Percentiles rank a stretch among this genome's conserved stretches.
Evolutionary conservation across 1,140 invertebrate species (phyloP).

Genomic region (Sitophilus oryzae): DNA sequence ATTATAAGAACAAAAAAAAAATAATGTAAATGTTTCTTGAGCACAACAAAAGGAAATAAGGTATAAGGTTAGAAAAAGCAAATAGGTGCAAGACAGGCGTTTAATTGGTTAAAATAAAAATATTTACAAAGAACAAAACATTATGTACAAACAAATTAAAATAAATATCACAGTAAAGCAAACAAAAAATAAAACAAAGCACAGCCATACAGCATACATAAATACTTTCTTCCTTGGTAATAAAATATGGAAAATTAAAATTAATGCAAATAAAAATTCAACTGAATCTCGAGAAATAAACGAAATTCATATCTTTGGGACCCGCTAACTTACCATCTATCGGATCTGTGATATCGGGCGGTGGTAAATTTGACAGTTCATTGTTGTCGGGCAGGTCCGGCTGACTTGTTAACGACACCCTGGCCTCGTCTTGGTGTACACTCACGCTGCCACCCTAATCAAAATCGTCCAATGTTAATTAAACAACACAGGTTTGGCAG

Average conservation of each 20-base stretch:
- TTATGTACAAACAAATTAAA: neutral
- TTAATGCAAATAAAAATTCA: neutral
- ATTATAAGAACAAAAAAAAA: too few species aligned
- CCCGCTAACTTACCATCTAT: conserved; percentile 52
- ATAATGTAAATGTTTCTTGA: too few species aligned
- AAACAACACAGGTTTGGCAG: too few species aligned
- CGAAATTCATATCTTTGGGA: neutral
- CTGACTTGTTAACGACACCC: conserved; percentile 46
- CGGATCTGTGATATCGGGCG: conserved; percentile 53
- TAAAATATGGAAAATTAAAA: too few species aligned
- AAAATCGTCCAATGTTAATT: conserved; percentile 7
- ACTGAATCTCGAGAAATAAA: neutral
- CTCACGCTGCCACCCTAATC: conserved; percentile 43
- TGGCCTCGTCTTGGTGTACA: conserved; percentile 41
- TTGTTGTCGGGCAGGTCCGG: conserved; percentile 47
- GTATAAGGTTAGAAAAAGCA: neutral
- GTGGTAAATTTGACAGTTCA: conserved; percentile 45
- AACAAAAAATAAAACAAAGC: neutral
- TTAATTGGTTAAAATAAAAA: neutral
- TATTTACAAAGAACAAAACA: neutral
- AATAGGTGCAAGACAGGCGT: neutral
- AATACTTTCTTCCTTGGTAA: neutral
- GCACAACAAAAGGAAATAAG: too few species aligned
- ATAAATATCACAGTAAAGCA: neutral
- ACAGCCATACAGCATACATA: neutral